Base-by-base conservation (phyloP, 2,797 vertebrate species). In the Florisuga fusca region DNA sequence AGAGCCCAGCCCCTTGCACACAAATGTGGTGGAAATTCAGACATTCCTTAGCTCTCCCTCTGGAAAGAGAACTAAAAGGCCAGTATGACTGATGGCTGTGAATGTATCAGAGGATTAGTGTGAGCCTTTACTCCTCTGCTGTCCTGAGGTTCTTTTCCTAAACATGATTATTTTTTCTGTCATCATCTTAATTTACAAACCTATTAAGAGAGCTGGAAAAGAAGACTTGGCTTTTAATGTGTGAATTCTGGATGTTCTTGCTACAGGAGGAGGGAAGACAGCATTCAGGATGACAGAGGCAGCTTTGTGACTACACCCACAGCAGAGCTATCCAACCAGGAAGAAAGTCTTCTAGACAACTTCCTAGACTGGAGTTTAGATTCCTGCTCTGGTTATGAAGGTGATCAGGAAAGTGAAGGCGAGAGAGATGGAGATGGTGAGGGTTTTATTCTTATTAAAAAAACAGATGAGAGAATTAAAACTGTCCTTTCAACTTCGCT, bases 301-400 rank as follows among this genome's bases (percentile, higher is more conserved):
- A 98, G 98, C 95, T 99, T 99, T 51, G 98, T 99, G 82, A 98
- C 99, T 92, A 99, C 99, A 0, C 99, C 99, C 77, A 99, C 99
- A 0, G 98, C 98, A 1, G 99, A 99, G 96, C 98, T 99, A 55
- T 99, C 99, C 91, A 99, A 98, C 94, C 99, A 99, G 94, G 99
- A 99, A 92, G 99, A 99, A 96, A 98, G 97, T 3, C 98, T 99
- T 76, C 97, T 99, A 46, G 99, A 98, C 7, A 98, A 99, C 97
- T 99, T 99, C 91, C 97, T 99, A 33, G 99, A 99, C 96, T 99
- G 99, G 99, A 99, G 99, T 96, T 98, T 99, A 90, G 99, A 99
- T 94, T 98, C 98, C 87, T 98, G 98, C 82, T 99, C 99, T 0
- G 99, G 99, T 67, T 99, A 99, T 8, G 99, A 99, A 95, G 99